These are phyloP conservation scores for Rhingia rostrata DNA, from an alignment of 2,888 invertebrate genomes.

Conservation along the genomic window DNA sequence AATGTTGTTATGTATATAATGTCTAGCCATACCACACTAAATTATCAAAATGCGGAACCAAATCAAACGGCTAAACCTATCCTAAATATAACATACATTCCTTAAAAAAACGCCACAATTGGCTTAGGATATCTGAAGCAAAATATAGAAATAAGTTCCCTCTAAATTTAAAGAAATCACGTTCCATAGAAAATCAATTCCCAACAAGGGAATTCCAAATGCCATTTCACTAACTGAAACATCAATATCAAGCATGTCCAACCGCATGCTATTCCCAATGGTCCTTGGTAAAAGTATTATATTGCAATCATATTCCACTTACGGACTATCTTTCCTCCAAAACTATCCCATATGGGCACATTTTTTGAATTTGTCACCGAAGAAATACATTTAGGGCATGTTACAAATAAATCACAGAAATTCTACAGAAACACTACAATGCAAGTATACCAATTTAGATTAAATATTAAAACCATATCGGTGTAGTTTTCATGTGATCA, in stretches of 20 bases:
- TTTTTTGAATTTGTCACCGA: conserved; percentile 62
- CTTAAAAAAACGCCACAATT: too few species aligned
- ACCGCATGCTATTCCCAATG: conserved; percentile 49
- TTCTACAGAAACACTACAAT: conserved; percentile 23
- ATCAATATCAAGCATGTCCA: conserved; percentile 1
- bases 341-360: conserved; percentile 70
- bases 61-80: too few species aligned
- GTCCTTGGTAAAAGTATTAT: conserved; percentile 55
- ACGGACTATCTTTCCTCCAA: conserved; percentile 34
- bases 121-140: too few species aligned
- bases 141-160: not conserved
- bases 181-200: conserved; percentile 9
- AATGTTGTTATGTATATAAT: too few species aligned
- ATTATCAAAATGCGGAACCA: too few species aligned
- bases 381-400: conserved; percentile 44
- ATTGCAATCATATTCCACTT: conserved; percentile 72
- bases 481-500: conserved; percentile 32
- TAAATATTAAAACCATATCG: conserved; percentile 69
- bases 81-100: too few species aligned
- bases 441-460: conserved; percentile 63
- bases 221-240: conserved; percentile 6
- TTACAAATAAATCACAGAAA: conserved; percentile 66
- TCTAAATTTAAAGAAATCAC: not conserved
- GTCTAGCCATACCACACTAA: too few species aligned
- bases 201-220: conserved; percentile 17